Conservation (phyloP, 1,140 invertebrate genomes). For the Euwallacea fornicatus region DNA sequence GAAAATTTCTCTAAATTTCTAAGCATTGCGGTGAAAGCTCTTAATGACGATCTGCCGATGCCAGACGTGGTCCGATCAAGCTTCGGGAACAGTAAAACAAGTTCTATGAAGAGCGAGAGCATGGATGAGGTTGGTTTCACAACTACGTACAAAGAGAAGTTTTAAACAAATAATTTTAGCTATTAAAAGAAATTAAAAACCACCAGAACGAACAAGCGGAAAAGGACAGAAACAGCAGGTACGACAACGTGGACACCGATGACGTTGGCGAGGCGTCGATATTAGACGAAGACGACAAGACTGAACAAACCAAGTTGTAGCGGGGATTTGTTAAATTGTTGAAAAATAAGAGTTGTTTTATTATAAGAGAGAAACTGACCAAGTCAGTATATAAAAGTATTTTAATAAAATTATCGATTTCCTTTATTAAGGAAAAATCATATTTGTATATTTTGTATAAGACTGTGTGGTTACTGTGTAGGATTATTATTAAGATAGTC, state of each 20-base stretch:
- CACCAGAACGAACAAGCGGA: constrained; percentile 22
- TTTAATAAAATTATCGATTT: too few species aligned
- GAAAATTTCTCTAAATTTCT: constrained; percentile 34
- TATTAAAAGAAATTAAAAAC: constrained; percentile 35
- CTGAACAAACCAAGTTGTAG: constrained; percentile 40
- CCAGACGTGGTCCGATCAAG: constrained; percentile 33
- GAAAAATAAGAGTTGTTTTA: too few species aligned
- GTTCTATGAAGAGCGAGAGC: constrained; percentile 14
- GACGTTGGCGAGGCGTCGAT: constrained; percentile 37
- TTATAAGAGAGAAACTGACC: too few species aligned
- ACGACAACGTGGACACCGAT: constrained; percentile 39
- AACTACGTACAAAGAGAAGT: background rate
- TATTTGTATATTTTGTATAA: too few species aligned
- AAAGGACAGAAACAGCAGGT: constrained; percentile 39
- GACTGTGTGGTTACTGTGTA: too few species aligned
- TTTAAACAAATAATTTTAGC: constrained; percentile 15
- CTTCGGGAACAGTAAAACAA: constrained; percentile 16
- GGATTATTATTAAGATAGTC: too few species aligned
- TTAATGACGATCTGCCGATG: constrained; percentile 27
- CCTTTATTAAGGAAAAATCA: too few species aligned
- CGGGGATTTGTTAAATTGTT: background rate
- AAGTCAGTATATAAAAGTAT: too few species aligned
- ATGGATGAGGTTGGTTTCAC: constrained; percentile 19
- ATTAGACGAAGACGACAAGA: constrained; percentile 35
- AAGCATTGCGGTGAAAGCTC: constrained; percentile 26